Evolutionary conservation across 2,888 invertebrate genomes (phyloP).

Genomic region (Leistus spinibarbis): DNA sequence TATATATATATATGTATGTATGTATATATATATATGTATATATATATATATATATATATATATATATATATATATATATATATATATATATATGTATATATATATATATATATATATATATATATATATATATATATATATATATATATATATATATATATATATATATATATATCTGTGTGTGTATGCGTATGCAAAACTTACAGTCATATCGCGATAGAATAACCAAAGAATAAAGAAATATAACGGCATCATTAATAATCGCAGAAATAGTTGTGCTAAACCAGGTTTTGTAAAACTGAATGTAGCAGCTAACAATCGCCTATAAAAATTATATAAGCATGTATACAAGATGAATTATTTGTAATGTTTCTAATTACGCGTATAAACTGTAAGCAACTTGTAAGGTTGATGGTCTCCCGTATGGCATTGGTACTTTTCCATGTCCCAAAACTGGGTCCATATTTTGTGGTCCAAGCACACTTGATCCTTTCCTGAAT

Average conservation of each 20-base stretch:
- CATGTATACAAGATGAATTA: conserved; percentile 14
- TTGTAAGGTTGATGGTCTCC: conserved; percentile 71
- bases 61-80: too few relatives aligned
- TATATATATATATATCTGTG: neutral
- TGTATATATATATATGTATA: too few relatives aligned
- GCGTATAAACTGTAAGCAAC: conserved; percentile 72
- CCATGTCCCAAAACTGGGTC: conserved; percentile 61
- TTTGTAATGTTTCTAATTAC: conserved; percentile 55
- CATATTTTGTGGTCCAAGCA: conserved; percentile 61
- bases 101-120: too few relatives aligned
- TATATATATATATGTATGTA: too few relatives aligned
- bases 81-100: too few relatives aligned
- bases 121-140: too few relatives aligned
- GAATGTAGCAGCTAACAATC: conserved; percentile 78
- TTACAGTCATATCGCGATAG: conserved; percentile 69
- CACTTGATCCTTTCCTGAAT: conserved; percentile 68
- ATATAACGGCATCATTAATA: conserved; percentile 76
- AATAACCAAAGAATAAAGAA: conserved; percentile 81
- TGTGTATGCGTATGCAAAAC: conserved; percentile 6
- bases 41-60: too few relatives aligned
- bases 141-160: too few relatives aligned
- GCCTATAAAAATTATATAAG: conserved; percentile 60
- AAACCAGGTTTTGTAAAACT: conserved; percentile 77
- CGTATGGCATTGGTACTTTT: conserved; percentile 77
- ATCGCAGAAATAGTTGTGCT: conserved; percentile 74